phyloP scores from a whole-genome alignment of 2,888 invertebrate species.

The Empis livida region DNA sequence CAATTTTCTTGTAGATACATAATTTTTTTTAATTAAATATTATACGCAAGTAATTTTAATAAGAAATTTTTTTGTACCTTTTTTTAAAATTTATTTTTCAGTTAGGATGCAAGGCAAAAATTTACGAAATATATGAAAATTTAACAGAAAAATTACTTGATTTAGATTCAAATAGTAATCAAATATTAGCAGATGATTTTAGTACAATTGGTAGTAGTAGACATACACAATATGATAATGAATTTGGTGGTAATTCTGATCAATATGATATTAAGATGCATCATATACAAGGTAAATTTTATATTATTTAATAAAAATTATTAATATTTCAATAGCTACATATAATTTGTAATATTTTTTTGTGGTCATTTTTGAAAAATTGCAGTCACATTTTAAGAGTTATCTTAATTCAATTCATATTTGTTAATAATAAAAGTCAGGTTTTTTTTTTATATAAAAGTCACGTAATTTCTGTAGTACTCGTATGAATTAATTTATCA shows the following conservation, averaged over 20 bases:
- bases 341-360: too few species aligned
- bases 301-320: not conserved
- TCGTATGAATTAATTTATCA: too few species aligned
- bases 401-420: too few species aligned
- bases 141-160: constrained; percentile 11
- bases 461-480: too few species aligned
- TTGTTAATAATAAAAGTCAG: too few species aligned
- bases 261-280: constrained; percentile 12
- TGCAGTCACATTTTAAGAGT: too few species aligned
- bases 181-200: constrained; percentile 11
- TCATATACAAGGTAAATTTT: constrained; percentile 11
- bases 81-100: constrained; percentile 2
- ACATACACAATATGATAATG: constrained; percentile 7
- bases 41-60: too few species aligned
- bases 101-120: constrained; percentile 11
- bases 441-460: too few species aligned
- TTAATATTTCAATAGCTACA: too few species aligned
- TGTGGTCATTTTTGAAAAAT: too few species aligned
- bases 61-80: not conserved
- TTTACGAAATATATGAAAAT: constrained; percentile 12
- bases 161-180: constrained; percentile 12
- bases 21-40: too few species aligned
- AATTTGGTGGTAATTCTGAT: constrained; percentile 1
- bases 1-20: too few species aligned
- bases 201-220: constrained; percentile 9